Evolutionary conservation across 2,113 vertebrate genomes (phyloP).

Genomic region (Crotalus tigris): DNA sequence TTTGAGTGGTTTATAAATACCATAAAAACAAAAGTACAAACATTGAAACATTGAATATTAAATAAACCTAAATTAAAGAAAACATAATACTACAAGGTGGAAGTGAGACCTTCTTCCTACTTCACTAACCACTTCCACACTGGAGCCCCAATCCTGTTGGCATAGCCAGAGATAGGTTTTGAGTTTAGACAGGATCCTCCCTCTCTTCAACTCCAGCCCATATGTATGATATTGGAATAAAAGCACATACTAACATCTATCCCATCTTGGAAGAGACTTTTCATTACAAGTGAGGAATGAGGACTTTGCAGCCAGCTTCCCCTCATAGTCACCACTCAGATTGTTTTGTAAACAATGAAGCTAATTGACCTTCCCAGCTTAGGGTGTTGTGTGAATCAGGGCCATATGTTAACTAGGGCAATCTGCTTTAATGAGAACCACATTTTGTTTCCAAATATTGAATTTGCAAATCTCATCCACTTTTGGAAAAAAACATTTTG

Average conservation of each 20-base stretch:
- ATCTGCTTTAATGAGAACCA: neutral
- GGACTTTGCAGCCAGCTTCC: neutral
- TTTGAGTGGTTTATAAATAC: neutral
- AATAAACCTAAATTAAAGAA: neutral
- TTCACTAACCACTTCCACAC: neutral
- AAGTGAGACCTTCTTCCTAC: neutral
- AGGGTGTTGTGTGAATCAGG: neutral
- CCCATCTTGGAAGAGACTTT: neutral
- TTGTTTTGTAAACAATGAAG: neutral
- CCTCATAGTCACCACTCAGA: neutral
- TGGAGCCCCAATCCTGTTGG: neutral
- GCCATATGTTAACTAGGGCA: neutral
- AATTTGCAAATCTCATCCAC: neutral
- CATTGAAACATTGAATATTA: neutral
- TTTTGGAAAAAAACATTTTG: neutral
- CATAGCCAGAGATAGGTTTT: neutral
- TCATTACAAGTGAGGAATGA: neutral
- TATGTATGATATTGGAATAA: neutral
- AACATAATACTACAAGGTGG: neutral
- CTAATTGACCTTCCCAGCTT: neutral
- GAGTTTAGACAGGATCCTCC: neutral
- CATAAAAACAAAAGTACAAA: neutral
- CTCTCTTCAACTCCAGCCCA: neutral
- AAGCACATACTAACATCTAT: neutral
- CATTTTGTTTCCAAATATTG: neutral